A percentile compares a stretch with the other conserved stretches of the same genome.
Conservation (phyloP, 1,140 invertebrate species). For the Aphelenchoides besseyi region DNA sequence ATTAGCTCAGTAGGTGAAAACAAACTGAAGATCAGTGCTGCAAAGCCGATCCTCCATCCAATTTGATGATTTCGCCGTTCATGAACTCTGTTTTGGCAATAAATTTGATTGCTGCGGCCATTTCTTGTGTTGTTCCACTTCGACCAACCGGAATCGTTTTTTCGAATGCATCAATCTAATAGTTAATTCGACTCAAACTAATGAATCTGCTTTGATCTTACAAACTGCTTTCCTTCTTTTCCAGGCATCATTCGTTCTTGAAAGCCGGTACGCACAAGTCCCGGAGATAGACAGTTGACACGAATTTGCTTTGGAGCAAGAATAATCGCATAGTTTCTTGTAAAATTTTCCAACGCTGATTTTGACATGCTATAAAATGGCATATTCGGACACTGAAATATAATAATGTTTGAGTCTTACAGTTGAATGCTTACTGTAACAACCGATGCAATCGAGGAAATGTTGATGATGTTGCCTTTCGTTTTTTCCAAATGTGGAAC, state of each 20-base stretch:
- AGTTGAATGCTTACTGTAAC: neutral
- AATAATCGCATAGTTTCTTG: neutral
- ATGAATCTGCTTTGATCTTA: neutral
- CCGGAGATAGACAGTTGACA: neutral
- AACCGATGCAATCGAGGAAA: neutral
- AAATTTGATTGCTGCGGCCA: neutral
- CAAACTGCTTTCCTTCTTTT: neutral
- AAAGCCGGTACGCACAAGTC: neutral
- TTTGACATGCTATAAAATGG: slow-evolving; percentile 3
- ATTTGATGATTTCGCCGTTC: neutral
- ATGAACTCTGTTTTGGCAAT: neutral
- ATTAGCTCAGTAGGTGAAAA: no score
- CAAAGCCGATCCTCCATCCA: neutral
- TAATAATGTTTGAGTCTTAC: no score
- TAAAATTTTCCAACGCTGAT: neutral
- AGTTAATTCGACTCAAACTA: neutral
- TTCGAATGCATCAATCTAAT: neutral
- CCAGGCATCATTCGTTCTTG: neutral
- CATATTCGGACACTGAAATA: neutral
- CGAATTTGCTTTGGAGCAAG: slow-evolving; percentile 9
- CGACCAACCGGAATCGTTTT: slow-evolving; percentile 1
- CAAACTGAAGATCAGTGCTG: neutral
- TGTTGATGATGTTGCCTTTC: slow-evolving; percentile 11
- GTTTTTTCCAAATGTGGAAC: slow-evolving; percentile 1
- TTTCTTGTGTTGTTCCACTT: neutral